Evolutionary conservation across 2,797 vertebrate species (phyloP), one percentile per base, ranked within the genome.

Genomic region (Arrhamphus sclerolepis): DNA sequence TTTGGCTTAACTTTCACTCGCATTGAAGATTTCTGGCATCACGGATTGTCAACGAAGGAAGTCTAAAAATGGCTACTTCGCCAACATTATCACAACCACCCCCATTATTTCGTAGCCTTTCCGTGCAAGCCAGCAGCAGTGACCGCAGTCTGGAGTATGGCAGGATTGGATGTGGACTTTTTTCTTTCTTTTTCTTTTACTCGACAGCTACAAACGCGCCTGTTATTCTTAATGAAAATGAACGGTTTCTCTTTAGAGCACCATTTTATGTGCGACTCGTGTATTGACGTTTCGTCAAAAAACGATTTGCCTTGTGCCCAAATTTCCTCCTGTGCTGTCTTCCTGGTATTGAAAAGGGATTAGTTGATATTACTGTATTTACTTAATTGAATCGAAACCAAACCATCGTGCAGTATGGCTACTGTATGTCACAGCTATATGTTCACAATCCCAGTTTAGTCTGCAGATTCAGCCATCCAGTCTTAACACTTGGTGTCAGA

Each of bases 31-130:
- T 14, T 70, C 68, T 78, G 74, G 84, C 79, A 85, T 77, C 81
- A 72, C 78, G 76, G 70, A 68, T 42, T 83, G 79, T 66, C 68
- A 85, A 70, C 73, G 76, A 85, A 85, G 65, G 68, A 79, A 84
- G 76, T 86, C 84, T 87, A 88, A 90, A 91, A 89, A 92, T 91
- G 89, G 89, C 91, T 73, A 66, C 87, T 89, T 81, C 62, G 69
- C 81, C 78, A 80, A 70, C 78, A 81, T 52, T 70, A 66, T 72
- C 79, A 72, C 77, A 62, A 70, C 89, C 88, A 83, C 87, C 86
- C 86, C 81, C 83, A 77, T 71, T 71, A 46, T 62, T 78, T 75
- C 42, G 43, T 67, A 72, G 79, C 66, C 72, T 73, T 69, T 73
- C 73, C 58, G 20, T 60, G 62, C 79, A 72, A 85, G 82, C 76